These are phyloP conservation scores for Hirundichthys speculiger DNA, from an alignment of 2,113 vertebrate species.

Conservation along the genomic window DNA sequence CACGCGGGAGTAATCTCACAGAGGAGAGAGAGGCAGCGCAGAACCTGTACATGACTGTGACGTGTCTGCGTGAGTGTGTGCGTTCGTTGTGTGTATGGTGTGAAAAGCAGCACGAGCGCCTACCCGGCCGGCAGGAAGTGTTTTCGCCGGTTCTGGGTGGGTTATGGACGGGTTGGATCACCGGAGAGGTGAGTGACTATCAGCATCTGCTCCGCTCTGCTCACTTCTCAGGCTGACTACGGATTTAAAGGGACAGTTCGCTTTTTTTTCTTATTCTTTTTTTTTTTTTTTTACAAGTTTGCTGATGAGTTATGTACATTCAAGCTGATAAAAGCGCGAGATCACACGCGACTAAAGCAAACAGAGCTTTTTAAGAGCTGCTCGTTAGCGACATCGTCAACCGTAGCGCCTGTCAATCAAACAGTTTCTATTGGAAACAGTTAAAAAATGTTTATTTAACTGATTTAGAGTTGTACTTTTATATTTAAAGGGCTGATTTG, in stretches of 20 bases:
- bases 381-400: too few species aligned
- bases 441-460: too few species aligned
- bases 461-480: too few species aligned
- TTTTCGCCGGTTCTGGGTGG: slow-evolving; percentile 36
- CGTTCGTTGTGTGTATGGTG: slow-evolving; percentile 13
- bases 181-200: slow-evolving; percentile 46
- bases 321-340: too few species aligned
- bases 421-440: too few species aligned
- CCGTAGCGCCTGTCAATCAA: too few species aligned
- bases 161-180: slow-evolving; percentile 59
- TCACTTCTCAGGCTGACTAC: background rate
- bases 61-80: slow-evolving; percentile 7
- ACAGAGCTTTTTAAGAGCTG: background rate
- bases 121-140: slow-evolving; percentile 36
- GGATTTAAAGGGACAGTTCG: slow-evolving; percentile 13
- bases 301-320: too few species aligned
- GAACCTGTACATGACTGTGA: slow-evolving; percentile 17
- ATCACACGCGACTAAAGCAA: accelerated
- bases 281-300: too few species aligned
- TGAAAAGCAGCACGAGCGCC: slow-evolving; percentile 25
- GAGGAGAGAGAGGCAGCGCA: slow-evolving; percentile 35
- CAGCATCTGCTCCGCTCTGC: background rate
- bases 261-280: too few species aligned
- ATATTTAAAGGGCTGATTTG: background rate
- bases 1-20: slow-evolving; percentile 37